These are phyloP conservation scores for Prorops nasuta DNA, from an alignment of 1,140 invertebrate species.

Conservation along the genomic window DNA sequence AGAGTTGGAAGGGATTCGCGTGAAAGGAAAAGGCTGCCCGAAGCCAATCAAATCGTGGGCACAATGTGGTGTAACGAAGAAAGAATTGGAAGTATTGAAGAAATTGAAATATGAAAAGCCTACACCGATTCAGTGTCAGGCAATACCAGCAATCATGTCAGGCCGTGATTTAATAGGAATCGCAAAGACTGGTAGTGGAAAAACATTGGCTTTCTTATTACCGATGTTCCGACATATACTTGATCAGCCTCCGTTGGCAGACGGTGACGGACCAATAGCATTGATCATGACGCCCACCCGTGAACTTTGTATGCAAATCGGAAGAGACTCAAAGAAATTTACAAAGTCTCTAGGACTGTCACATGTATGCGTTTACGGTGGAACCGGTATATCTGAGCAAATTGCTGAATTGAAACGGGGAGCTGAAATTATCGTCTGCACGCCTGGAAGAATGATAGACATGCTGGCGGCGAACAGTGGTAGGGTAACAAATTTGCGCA, in stretches of 20 bases:
- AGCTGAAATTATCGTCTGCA: conserved; percentile 98
- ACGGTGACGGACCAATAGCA: conserved; percentile 94
- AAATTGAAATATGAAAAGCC: conserved; percentile 94
- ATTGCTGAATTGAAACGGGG: conserved; percentile 98
- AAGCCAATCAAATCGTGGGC: conserved; percentile 97
- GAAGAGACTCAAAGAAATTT: conserved; percentile 95
- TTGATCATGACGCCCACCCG: conserved; percentile 98
- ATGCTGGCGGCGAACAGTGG: conserved; percentile 98
- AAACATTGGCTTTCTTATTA: conserved; percentile 96
- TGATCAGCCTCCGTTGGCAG: conserved; percentile 89
- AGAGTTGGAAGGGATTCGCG: conserved; percentile 81
- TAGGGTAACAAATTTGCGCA: conserved; percentile 90
- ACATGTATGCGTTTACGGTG: conserved; percentile 97
- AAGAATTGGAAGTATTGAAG: conserved; percentile 92
- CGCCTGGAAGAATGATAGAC: conserved; percentile 99
- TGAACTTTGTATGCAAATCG: conserved; percentile 98
- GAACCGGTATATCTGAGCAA: conserved; percentile 95
- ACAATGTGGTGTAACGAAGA: conserved; percentile 96
- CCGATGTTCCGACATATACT: conserved; percentile 98
- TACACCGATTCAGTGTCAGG: conserved; percentile 98
- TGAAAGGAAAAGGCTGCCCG: conserved; percentile 86
- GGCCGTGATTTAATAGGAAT: conserved; percentile 97
- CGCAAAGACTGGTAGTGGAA: conserved; percentile 98
- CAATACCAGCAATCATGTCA: conserved; percentile 98
- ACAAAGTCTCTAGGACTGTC: conserved; percentile 83